Percentiles rank a stretch among this genome's conserved stretches.
phyloP scores from a whole-genome alignment of 2,113 vertebrate species.

The Mesoclemmys tuberculata region DNA sequence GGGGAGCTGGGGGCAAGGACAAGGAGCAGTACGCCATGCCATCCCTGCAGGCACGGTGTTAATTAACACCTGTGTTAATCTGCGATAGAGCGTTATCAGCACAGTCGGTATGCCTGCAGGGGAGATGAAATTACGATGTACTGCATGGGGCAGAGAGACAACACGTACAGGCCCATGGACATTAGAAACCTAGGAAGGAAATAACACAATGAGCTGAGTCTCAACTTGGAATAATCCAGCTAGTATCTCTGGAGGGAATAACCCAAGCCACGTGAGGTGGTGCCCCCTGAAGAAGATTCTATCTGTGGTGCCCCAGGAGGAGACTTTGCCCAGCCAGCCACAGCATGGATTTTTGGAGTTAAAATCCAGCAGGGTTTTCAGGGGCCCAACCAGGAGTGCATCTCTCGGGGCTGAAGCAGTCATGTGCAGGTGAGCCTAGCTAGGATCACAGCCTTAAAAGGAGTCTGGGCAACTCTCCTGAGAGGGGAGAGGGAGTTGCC shows the following conservation, averaged over 20 bases:
- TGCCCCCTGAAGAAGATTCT: too few species aligned
- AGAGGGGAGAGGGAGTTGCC: not conserved
- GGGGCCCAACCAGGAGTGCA: too few species aligned
- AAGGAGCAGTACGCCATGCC: not conserved
- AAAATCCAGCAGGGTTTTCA: not conserved
- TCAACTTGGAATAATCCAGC: not conserved
- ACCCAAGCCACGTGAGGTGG: not conserved
- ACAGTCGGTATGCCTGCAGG: not conserved
- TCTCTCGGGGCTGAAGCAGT: not conserved
- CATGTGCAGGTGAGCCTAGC: too few species aligned
- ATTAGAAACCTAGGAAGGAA: not conserved
- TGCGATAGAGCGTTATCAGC: constrained; percentile 17
- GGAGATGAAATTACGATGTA: not conserved
- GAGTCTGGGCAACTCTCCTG: too few species aligned
- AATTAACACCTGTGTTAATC: constrained; percentile 48
- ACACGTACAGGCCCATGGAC: not conserved
- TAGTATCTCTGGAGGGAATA: rapidly evolving
- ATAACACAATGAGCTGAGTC: not conserved
- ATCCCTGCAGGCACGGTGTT: constrained; percentile 42
- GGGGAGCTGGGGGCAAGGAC: not conserved
- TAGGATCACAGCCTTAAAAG: not conserved
- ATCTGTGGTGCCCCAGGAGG: not conserved
- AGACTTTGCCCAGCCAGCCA: not conserved
- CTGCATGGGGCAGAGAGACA: not conserved
- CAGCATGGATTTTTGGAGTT: not conserved